A percentile compares a stretch with the other conserved stretches of the same genome.
These are phyloP conservation scores for Lonchura striata DNA, from an alignment of 2,113 vertebrate species.

Conservation along the genomic window DNA sequence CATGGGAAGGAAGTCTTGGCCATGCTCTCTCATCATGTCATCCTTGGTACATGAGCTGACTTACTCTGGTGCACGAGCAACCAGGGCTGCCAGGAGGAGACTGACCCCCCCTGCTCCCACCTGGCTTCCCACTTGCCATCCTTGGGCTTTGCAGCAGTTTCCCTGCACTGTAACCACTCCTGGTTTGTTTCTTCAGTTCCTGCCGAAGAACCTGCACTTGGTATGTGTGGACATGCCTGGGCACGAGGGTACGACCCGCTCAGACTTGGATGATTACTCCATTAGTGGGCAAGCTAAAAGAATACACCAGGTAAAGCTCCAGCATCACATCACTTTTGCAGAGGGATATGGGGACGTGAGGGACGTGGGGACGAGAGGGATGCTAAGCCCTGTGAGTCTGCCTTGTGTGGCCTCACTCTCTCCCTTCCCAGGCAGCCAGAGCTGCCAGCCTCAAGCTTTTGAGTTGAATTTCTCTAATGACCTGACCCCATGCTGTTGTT, in stretches of 20 bases:
- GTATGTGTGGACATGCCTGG: slow-evolving; percentile 95
- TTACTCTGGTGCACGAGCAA: neutral
- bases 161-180: neutral
- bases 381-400: neutral
- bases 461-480: neutral
- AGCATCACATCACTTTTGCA: neutral
- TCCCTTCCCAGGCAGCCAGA: neutral
- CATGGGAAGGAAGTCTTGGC: neutral
- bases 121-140: neutral
- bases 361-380: neutral
- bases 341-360: neutral
- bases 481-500: neutral
- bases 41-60: neutral
- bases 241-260: slow-evolving; percentile 89
- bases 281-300: slow-evolving; percentile 87
- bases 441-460: neutral
- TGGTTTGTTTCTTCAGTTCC: slow-evolving; percentile 73
- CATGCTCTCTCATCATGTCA: neutral
- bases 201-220: slow-evolving; percentile 86
- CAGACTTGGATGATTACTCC: slow-evolving; percentile 84
- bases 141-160: neutral
- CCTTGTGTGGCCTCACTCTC: rapidly evolving
- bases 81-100: neutral
- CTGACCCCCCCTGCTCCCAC: neutral
- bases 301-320: slow-evolving; percentile 86